These are phyloP conservation scores for Camponotus pennsylvanicus DNA, from an alignment of 1,140 invertebrate species.

Conservation along the genomic window DNA sequence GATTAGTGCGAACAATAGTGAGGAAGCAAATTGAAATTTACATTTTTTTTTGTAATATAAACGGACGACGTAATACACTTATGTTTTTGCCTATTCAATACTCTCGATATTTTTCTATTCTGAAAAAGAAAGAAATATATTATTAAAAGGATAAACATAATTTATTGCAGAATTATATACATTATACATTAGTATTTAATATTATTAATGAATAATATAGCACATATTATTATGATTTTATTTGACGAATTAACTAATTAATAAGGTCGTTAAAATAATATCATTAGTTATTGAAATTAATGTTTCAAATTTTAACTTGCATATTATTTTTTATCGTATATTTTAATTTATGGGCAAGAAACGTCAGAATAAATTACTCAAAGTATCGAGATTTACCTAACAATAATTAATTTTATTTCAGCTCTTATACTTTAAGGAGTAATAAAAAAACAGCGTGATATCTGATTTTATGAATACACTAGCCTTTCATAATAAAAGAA, in stretches of 20 bases:
- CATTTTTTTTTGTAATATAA: background rate
- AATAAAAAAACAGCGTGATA: background rate
- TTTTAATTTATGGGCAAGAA: background rate
- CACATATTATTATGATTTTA: background rate
- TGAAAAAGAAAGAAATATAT: background rate
- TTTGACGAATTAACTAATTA: background rate
- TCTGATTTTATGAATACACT: conserved; percentile 20
- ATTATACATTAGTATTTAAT: background rate
- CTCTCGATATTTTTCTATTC: background rate
- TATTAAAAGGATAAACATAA: background rate
- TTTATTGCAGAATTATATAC: background rate
- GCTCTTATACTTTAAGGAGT: background rate
- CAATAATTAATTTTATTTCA: background rate
- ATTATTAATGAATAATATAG: background rate
- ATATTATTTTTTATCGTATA: background rate
- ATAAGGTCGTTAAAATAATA: background rate
- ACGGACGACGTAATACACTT: background rate
- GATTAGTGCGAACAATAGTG: background rate
- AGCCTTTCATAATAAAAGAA: conserved; percentile 18
- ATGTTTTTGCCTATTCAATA: background rate
- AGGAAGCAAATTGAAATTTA: background rate
- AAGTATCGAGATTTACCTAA: background rate
- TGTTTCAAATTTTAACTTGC: background rate
- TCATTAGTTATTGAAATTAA: background rate
- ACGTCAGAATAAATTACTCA: background rate